phyloP scores from a whole-genome alignment of 2,797 vertebrate species.

The Enteromius afrohamiltoni region DNA sequence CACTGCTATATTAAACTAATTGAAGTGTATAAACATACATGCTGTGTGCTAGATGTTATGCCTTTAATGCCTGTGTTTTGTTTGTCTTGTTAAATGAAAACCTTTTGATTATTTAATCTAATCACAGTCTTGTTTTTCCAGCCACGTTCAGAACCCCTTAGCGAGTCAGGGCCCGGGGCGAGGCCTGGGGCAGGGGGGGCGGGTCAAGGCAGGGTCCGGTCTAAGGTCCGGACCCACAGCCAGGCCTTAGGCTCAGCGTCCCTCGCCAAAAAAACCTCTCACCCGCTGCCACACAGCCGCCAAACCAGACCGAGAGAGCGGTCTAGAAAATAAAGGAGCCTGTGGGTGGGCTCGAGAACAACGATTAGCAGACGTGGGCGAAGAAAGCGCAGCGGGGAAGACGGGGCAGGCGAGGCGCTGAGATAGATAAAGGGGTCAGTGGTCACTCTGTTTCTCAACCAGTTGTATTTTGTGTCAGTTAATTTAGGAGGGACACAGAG shows the following conservation, averaged over 20 bases:
- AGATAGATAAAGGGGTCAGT: constrained; percentile 74
- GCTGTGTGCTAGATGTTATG: constrained; percentile 91
- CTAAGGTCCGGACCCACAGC: constrained; percentile 60
- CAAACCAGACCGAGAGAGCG: neutral
- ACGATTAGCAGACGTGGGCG: neutral
- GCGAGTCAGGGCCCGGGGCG: constrained; percentile 60
- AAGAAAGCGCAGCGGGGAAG: constrained; percentile 1
- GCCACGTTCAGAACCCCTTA: constrained; percentile 77
- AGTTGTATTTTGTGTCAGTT: constrained; percentile 87
- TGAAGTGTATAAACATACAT: constrained; percentile 88
- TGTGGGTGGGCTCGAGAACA: neutral
- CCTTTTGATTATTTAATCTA: constrained; percentile 88
- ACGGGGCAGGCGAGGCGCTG: constrained; percentile 67
- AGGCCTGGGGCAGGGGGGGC: constrained; percentile 49
- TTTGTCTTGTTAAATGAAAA: constrained; percentile 93
- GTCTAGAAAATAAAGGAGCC: neutral
- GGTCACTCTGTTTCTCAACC: constrained; percentile 84
- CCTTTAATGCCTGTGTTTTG: constrained; percentile 91
- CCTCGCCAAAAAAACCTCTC: constrained; percentile 74
- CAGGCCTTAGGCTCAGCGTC: constrained; percentile 62
- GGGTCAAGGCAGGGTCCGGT: constrained; percentile 52
- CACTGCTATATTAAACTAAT: constrained; percentile 89
- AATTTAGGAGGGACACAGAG: constrained; percentile 86
- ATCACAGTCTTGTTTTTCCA: constrained; percentile 87
- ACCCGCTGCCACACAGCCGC: constrained; percentile 54